phyloP scores from a whole-genome alignment of 1,140 invertebrate genomes.

The Euschistus heros region DNA sequence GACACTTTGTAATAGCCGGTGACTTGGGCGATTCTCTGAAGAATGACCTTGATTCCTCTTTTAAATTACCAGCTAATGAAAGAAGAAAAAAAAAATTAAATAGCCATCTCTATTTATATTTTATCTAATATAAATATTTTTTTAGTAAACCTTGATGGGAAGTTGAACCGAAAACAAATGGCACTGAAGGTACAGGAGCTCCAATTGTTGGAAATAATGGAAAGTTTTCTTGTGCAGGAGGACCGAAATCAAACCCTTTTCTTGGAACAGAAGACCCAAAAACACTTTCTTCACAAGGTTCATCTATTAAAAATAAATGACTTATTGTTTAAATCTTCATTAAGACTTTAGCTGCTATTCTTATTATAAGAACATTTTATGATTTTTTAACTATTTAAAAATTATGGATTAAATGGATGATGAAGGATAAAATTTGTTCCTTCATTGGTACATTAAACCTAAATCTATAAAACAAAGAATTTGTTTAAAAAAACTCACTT shows the following conservation, averaged over 20 bases:
- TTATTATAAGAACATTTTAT: no score
- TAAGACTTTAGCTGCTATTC: no score
- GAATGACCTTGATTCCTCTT: constrained; percentile 25
- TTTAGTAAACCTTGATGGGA: constrained; percentile 19
- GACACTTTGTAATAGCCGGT: constrained; percentile 57
- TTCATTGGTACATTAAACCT: no score
- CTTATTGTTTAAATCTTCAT: no score
- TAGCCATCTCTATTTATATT: neutral
- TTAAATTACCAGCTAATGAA: constrained; percentile 27
- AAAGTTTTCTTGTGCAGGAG: neutral
- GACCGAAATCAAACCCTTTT: constrained; percentile 48
- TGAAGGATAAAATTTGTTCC: no score
- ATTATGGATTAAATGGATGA: no score
- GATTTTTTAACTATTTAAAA: no score
- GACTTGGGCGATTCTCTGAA: constrained; percentile 41
- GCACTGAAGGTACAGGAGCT: constrained; percentile 31
- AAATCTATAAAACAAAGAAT: neutral
- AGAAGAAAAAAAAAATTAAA: neutral
- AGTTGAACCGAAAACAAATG: constrained; percentile 43
- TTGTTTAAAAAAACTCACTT: neutral
- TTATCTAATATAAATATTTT: neutral
- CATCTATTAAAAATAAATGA: no score
- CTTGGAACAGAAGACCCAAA: constrained; percentile 32
- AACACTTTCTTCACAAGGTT: constrained; percentile 2
- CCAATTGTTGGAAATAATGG: constrained; percentile 28